Conservation (phyloP, 2,797 vertebrate genomes). For the Helicolenus hilgendorfi region DNA sequence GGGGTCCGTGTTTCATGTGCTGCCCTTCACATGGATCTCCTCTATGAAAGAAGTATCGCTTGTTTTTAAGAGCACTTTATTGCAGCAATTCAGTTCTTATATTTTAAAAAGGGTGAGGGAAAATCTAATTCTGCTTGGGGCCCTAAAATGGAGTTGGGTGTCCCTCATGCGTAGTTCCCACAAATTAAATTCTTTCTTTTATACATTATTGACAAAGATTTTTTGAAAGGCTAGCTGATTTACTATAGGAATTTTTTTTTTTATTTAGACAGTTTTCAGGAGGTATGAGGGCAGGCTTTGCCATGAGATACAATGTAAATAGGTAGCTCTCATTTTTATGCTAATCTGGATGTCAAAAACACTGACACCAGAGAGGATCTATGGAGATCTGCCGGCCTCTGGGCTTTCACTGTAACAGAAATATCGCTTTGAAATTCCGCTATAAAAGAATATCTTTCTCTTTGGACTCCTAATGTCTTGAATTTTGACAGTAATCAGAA, state of each 20-base stretch:
- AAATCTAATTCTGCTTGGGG: background rate
- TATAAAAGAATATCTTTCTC: slow-evolving; percentile 11
- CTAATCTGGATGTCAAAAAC: slow-evolving; percentile 17
- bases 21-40: background rate
- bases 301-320: slow-evolving; percentile 8
- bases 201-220: slow-evolving; percentile 5
- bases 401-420: slow-evolving; percentile 15
- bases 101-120: background rate
- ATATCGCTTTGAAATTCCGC: slow-evolving; percentile 19
- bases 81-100: background rate
- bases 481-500: slow-evolving; percentile 46
- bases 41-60: background rate
- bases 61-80: background rate
- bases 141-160: background rate
- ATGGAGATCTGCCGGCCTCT: background rate
- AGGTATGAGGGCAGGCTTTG: background rate
- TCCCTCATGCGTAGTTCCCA: background rate
- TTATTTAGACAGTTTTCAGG: background rate
- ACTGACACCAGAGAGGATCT: slow-evolving; percentile 29
- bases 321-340: slow-evolving; percentile 19
- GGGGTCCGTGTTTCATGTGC: background rate
- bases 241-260: background rate
- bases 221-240: background rate
- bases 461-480: slow-evolving; percentile 12
- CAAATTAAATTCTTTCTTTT: slow-evolving; percentile 1